Conservation (phyloP, 92 coral and sea anemone species). For the Epizoanthus stellaris region DNA sequence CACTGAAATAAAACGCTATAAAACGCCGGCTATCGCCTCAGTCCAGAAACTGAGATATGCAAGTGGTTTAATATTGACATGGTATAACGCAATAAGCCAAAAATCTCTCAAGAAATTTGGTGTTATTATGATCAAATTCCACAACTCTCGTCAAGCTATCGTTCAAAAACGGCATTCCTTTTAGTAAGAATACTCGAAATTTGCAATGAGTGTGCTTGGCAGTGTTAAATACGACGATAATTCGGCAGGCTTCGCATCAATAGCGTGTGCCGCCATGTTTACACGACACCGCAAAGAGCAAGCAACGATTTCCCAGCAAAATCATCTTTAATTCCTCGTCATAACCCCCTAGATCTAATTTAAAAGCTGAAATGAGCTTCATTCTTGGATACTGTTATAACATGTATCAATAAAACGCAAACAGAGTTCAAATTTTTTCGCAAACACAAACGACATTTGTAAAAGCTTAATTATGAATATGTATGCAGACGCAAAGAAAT, state of each 20-base stretch:
- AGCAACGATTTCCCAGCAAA: constrained; percentile 39
- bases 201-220: background rate
- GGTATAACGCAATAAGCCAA: constrained; percentile 9
- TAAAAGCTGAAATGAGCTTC: constrained; percentile 64
- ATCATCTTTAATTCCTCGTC: constrained; percentile 37
- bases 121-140: constrained; percentile 11
- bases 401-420: constrained; percentile 23
- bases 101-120: constrained; percentile 8
- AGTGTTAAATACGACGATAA: background rate
- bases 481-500: constrained; percentile 43
- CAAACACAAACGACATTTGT: constrained; percentile 72
- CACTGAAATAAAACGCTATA: constrained; percentile 11
- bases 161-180: too few relatives aligned
- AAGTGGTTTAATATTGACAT: constrained; percentile 20
- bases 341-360: constrained; percentile 32
- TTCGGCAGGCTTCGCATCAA: constrained; percentile 9
- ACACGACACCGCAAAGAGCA: constrained; percentile 10
- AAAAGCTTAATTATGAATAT: constrained; percentile 52
- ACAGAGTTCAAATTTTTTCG: constrained; percentile 44
- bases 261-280: constrained; percentile 38
- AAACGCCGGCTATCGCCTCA: background rate
- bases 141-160: background rate
- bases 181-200: background rate
- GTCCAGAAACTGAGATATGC: constrained; percentile 28
- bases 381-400: constrained; percentile 46